Evolutionary conservation across 2,888 invertebrate genomes (phyloP).

Genomic region (Lepas anatifera): DNA sequence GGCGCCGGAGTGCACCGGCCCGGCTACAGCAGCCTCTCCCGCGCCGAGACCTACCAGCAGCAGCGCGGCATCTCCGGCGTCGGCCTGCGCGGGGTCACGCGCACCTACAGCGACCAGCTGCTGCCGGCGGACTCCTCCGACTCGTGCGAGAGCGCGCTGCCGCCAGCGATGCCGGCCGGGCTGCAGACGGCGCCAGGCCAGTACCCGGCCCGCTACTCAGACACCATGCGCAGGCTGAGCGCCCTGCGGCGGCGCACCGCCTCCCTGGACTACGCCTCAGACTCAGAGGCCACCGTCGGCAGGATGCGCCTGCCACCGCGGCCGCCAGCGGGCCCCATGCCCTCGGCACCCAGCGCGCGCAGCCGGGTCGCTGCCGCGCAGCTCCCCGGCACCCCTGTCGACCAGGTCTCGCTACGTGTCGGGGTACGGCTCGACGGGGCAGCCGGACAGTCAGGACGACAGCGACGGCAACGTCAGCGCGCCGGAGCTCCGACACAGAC

Average conservation of each 20-base stretch:
- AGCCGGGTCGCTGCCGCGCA: constrained; percentile 35
- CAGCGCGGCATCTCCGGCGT: constrained; percentile 29
- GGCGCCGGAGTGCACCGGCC: constrained; percentile 21
- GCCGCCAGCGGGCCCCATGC: constrained; percentile 19
- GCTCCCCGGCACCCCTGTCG: constrained; percentile 16
- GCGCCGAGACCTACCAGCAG: constrained; percentile 53
- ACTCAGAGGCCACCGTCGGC: constrained; percentile 63
- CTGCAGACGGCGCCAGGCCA: constrained; percentile 44
- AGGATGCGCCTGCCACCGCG: constrained; percentile 39
- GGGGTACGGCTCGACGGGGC: constrained; percentile 31
- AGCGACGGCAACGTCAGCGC: constrained; percentile 67
- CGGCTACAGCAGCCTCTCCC: constrained; percentile 28
- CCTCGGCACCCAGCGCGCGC: constrained; percentile 30
- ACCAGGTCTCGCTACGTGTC: constrained; percentile 19
- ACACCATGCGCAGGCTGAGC: constrained; percentile 30
- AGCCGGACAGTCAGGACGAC: constrained; percentile 54
- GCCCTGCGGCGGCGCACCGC: constrained; percentile 48
- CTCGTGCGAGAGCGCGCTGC: constrained; percentile 38
- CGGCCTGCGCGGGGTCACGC: constrained; percentile 43
- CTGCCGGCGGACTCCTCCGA: constrained; percentile 59
- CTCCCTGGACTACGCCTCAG: constrained; percentile 83
- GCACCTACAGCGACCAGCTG: constrained; percentile 86
- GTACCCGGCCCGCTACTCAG: constrained; percentile 24
- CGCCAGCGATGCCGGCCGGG: constrained; percentile 53
- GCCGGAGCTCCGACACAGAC: constrained; percentile 52